These are phyloP conservation scores for Loripinus fragilis DNA, from an alignment of 2,888 invertebrate genomes.

Conservation along the genomic window DNA sequence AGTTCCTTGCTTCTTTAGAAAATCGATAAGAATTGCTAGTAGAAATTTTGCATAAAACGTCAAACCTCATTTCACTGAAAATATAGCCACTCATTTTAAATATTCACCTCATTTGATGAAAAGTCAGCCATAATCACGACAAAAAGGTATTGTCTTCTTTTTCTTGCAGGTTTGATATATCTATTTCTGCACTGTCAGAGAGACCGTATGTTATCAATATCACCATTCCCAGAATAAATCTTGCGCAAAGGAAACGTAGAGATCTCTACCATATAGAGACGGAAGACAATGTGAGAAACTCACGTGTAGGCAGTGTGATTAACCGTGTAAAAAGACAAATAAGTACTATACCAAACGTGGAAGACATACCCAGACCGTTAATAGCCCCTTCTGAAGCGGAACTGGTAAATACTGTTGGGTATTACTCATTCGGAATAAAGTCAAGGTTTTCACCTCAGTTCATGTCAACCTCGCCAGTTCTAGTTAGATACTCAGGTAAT, in stretches of 20 bases:
- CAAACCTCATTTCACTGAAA: too few species aligned
- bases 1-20: too few species aligned
- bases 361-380: not conserved
- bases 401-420: constrained; percentile 31
- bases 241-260: not conserved
- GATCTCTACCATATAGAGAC: not conserved
- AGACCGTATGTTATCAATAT: constrained; percentile 24
- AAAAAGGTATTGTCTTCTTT: too few species aligned
- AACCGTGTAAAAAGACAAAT: not conserved
- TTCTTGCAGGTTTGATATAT: too few species aligned
- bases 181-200: not conserved
- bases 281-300: not conserved
- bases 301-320: not conserved
- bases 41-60: too few species aligned
- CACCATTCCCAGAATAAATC: constrained; percentile 7
- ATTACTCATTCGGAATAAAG: constrained; percentile 39
- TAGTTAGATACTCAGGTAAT: constrained; percentile 47
- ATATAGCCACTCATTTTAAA: too few species aligned
- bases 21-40: too few species aligned
- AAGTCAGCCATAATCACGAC: too few species aligned
- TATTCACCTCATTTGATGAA: too few species aligned
- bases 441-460: constrained; percentile 23
- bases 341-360: too few species aligned
- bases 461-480: constrained; percentile 17
- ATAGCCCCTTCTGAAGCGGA: not conserved